Percentiles rank a stretch among this genome's conserved stretches.
Conservation (phyloP, 1,140 invertebrate genomes). For the Drosophila azteca region DNA sequence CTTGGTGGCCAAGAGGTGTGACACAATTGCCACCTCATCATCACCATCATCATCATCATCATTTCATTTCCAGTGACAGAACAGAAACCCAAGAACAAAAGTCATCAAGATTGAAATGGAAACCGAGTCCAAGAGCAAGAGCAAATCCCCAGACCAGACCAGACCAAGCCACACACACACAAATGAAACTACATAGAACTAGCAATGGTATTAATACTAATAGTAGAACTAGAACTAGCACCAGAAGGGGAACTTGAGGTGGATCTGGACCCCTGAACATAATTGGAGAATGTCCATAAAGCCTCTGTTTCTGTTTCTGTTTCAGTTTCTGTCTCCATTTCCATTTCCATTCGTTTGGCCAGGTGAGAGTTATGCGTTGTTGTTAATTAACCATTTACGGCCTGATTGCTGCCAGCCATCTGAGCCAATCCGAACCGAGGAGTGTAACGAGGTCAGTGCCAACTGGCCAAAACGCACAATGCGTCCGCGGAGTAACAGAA, state of each 20-base stretch:
- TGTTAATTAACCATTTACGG: conserved; percentile 80
- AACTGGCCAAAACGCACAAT: conserved; percentile 13
- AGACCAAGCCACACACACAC: too few relatives aligned
- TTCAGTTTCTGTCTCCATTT: conserved; percentile 17
- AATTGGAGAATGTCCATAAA: conserved; percentile 70
- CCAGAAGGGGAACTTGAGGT: conserved; percentile 48
- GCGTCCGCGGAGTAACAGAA: conserved; percentile 23
- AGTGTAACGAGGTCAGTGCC: conserved; percentile 57
- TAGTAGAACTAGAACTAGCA: conserved; percentile 34
- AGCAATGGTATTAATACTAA: background rate
- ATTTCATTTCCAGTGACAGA: conserved; percentile 21
- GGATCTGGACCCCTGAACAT: conserved; percentile 68
- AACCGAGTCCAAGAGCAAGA: conserved; percentile 38
- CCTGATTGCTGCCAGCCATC: conserved; percentile 57
- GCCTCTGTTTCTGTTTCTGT: conserved; percentile 1
- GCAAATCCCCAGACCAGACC: conserved; percentile 1
- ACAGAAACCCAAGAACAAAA: conserved; percentile 32
- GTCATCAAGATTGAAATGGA: conserved; percentile 48
- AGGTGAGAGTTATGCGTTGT: conserved; percentile 79
- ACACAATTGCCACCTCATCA: conserved; percentile 75
- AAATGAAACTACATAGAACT: background rate
- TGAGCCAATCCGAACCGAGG: conserved; percentile 15
- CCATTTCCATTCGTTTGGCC: conserved; percentile 44
- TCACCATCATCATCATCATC: too few relatives aligned
- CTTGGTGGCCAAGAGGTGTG: conserved; percentile 53